Evolutionary conservation across 2,113 vertebrate species (phyloP).

Genomic region (Regulus satrapa): DNA sequence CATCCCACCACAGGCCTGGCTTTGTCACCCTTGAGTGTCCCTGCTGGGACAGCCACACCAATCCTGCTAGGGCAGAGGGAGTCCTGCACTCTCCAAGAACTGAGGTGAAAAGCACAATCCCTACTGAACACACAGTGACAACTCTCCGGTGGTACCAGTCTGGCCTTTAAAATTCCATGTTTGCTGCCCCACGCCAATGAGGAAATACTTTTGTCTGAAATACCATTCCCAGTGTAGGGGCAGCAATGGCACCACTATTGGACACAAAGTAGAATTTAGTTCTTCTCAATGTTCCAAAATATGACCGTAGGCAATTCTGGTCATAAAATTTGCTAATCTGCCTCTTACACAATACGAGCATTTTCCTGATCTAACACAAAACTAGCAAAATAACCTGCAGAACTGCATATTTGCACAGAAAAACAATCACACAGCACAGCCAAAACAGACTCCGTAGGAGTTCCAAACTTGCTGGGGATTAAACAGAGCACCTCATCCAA

Average conservation of each 20-base stretch:
- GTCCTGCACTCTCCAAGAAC: neutral
- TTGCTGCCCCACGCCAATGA: neutral
- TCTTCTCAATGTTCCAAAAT: neutral
- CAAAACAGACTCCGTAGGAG: constrained; percentile 26
- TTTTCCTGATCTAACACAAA: constrained; percentile 5
- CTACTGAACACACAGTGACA: neutral
- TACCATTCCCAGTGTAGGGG: neutral
- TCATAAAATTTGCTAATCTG: neutral
- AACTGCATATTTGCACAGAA: constrained; percentile 18
- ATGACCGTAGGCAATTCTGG: neutral
- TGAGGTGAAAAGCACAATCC: neutral
- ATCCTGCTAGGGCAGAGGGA: neutral
- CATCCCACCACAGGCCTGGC: neutral
- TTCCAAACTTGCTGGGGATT: neutral
- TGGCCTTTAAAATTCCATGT: neutral
- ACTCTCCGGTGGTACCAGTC: neutral
- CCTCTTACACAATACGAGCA: neutral
- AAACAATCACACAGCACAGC: constrained; percentile 29
- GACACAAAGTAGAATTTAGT: neutral
- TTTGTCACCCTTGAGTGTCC: neutral
- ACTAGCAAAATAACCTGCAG: constrained; percentile 14
- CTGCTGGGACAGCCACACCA: neutral
- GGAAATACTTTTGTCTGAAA: neutral
- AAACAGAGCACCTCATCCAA: constrained; percentile 24
- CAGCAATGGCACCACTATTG: neutral